Evolutionary conservation across 2,888 invertebrate genomes (phyloP).

Genomic region (Carabus problematicus): DNA sequence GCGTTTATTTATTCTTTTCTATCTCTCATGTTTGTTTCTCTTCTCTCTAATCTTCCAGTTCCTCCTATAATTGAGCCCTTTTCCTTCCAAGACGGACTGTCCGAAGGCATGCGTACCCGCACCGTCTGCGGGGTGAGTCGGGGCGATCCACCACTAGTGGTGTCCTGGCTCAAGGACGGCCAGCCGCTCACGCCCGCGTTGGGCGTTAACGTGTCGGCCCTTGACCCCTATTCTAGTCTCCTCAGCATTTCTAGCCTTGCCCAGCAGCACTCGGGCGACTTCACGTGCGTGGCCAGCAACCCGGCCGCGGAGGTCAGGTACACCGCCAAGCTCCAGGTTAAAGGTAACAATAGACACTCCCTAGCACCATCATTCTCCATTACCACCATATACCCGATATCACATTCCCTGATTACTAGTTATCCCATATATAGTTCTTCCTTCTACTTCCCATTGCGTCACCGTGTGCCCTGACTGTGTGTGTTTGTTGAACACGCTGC

Average conservation of each 20-base stretch:
- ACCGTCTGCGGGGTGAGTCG: constrained; percentile 81
- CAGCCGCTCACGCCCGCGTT: constrained; percentile 70
- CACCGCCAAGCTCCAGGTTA: constrained; percentile 80
- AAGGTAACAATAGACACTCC: constrained; percentile 69
- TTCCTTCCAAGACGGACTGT: constrained; percentile 82
- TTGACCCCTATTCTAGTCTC: constrained; percentile 79
- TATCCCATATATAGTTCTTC: constrained; percentile 19
- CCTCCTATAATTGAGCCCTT: constrained; percentile 87
- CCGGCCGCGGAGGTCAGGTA: constrained; percentile 80
- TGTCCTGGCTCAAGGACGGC: constrained; percentile 85
- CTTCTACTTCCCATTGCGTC: constrained; percentile 1
- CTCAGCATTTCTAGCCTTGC: constrained; percentile 79
- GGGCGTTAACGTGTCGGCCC: constrained; percentile 73
- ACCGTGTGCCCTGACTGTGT: constrained; percentile 30
- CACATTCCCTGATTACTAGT: too few species aligned
- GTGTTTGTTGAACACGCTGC: constrained; percentile 1
- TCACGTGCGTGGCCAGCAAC: constrained; percentile 80
- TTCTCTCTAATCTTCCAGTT: constrained; percentile 66
- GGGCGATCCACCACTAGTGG: constrained; percentile 80
- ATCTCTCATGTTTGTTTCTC: constrained; percentile 67
- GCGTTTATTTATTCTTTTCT: constrained; percentile 62
- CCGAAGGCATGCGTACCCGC: constrained; percentile 82
- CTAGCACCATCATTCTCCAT: constrained; percentile 46
- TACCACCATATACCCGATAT: constrained; percentile 45
- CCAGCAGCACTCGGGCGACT: constrained; percentile 78